Evolutionary conservation across 1,140 invertebrate species (phyloP).

Genomic region (Epicauta chinensis): DNA sequence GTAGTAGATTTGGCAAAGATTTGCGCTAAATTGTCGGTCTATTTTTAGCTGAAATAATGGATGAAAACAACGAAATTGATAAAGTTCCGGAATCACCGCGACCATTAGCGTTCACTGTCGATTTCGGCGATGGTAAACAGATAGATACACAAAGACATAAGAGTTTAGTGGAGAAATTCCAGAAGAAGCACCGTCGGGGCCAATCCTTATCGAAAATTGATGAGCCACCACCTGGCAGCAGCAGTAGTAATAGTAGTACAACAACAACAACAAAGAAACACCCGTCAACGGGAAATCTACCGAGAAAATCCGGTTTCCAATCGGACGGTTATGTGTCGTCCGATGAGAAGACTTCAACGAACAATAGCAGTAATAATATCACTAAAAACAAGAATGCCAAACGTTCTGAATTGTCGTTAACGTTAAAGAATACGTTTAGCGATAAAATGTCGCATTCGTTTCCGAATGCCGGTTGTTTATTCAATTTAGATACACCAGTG

Average conservation of each 20-base stretch:
- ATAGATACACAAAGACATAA: slow-evolving; percentile 56
- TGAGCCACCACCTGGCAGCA: slow-evolving; percentile 16
- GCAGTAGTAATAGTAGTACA: background rate
- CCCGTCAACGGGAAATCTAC: slow-evolving; percentile 44
- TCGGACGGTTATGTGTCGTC: slow-evolving; percentile 65
- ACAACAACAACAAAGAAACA: slow-evolving; percentile 33
- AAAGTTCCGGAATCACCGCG: slow-evolving; percentile 36
- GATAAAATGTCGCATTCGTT: slow-evolving; percentile 45
- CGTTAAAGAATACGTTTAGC: slow-evolving; percentile 44
- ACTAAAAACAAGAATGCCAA: slow-evolving; percentile 39
- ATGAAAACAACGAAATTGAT: slow-evolving; percentile 13
- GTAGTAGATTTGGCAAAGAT: no score
- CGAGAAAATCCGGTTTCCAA: slow-evolving; percentile 55
- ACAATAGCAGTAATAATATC: slow-evolving; percentile 21
- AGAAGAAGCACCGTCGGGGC: slow-evolving; percentile 60
- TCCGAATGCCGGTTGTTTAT: slow-evolving; percentile 29
- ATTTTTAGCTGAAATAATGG: slow-evolving; percentile 31
- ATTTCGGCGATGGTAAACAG: slow-evolving; percentile 57
- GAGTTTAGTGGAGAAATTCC: slow-evolving; percentile 61
- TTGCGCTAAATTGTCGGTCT: background rate
- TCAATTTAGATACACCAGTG: slow-evolving; percentile 43
- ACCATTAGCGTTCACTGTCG: slow-evolving; percentile 59
- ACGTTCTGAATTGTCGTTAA: slow-evolving; percentile 45
- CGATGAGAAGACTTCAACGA: slow-evolving; percentile 45
- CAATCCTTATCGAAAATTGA: slow-evolving; percentile 60